These are phyloP conservation scores for Dorcus hopei DNA, from an alignment of 2,888 invertebrate species.

Conservation along the genomic window DNA sequence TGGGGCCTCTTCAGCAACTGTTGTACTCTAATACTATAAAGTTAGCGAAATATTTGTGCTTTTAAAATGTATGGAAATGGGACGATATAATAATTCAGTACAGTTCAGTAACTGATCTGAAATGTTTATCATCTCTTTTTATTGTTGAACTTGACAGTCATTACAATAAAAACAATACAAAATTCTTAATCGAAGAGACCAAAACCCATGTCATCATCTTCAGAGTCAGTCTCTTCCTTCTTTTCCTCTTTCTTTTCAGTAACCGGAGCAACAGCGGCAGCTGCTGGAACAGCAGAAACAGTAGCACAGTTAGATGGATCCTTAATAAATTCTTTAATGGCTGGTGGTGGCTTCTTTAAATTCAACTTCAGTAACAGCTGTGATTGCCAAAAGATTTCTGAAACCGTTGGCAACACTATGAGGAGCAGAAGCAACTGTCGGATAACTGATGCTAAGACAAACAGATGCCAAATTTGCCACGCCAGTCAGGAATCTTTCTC, in stretches of 20 bases:
- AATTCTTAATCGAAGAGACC: constrained; percentile 80
- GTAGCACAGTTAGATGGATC: constrained; percentile 93
- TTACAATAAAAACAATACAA: too few species aligned
- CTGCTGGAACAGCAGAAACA: constrained; percentile 59
- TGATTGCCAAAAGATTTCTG: constrained; percentile 95
- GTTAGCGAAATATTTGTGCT: too few species aligned
- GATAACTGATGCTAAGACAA: constrained; percentile 91
- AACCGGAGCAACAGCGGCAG: constrained; percentile 61
- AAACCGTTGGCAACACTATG: constrained; percentile 98
- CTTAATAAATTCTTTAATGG: constrained; percentile 90
- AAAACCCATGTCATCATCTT: constrained; percentile 97
- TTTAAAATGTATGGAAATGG: too few species aligned
- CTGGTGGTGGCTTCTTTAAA: constrained; percentile 92
- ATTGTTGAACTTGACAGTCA: too few species aligned
- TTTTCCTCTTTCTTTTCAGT: constrained; percentile 72
- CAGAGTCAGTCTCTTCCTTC: constrained; percentile 77
- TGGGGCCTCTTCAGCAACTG: too few species aligned
- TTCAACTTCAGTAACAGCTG: constrained; percentile 92
- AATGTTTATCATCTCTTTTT: not conserved
- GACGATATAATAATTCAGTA: too few species aligned
- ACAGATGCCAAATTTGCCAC: constrained; percentile 93
- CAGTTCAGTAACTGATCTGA: too few species aligned
- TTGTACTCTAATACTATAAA: too few species aligned
- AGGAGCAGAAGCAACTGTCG: constrained; percentile 94
- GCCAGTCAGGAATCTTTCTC: constrained; percentile 86